These are phyloP conservation scores for Netelia melanura DNA, from an alignment of 2,888 invertebrate species.

Conservation along the genomic window DNA sequence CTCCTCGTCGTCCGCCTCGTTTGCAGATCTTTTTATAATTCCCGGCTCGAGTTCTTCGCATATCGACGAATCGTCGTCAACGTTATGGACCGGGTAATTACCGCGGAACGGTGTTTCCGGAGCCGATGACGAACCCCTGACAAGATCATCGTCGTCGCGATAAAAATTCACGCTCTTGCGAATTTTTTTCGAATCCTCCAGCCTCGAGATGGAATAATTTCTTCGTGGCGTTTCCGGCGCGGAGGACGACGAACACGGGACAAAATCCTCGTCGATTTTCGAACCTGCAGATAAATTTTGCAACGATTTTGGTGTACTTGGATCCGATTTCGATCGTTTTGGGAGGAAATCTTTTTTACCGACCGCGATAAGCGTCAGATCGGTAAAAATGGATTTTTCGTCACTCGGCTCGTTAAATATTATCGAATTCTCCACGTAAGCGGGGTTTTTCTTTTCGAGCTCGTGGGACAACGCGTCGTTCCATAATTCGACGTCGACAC, in stretches of 20 bases:
- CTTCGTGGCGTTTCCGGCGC: constrained; percentile 44
- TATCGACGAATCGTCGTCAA: constrained; percentile 75
- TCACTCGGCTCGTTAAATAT: constrained; percentile 65
- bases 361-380: not conserved
- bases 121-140: constrained; percentile 69
- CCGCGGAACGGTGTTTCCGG: constrained; percentile 74
- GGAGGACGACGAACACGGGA: constrained; percentile 27
- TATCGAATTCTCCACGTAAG: constrained; percentile 67
- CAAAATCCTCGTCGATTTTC: not conserved
- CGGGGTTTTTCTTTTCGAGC: constrained; percentile 77
- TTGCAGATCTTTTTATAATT: constrained; percentile 72
- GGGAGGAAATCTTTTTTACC: constrained; percentile 72
- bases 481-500: constrained; percentile 78
- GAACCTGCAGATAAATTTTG: constrained; percentile 1
- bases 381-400: constrained; percentile 18
- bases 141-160: constrained; percentile 15
- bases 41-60: constrained; percentile 74
- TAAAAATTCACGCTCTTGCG: constrained; percentile 48
- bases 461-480: constrained; percentile 79
- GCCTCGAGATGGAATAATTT: not conserved
- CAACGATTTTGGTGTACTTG: constrained; percentile 43
- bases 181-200: not conserved
- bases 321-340: constrained; percentile 25
- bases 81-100: constrained; percentile 76
- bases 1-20: constrained; percentile 82